Conservation (phyloP, 2,113 vertebrate genomes). For the Pachypanchax playfairii region DNA sequence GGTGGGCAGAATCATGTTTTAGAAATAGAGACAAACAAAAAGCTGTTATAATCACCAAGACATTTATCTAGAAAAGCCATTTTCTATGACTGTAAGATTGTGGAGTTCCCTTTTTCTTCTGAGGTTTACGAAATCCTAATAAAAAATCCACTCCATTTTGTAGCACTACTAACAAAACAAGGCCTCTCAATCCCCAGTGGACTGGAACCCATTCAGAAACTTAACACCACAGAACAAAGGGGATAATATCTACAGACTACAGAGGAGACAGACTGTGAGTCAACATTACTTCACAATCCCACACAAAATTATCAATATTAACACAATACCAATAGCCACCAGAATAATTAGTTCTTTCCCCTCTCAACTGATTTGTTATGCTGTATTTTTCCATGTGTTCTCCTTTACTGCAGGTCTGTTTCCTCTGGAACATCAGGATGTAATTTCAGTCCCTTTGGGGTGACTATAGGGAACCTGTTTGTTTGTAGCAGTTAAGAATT, state of each 20-base stretch:
- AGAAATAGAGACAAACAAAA: neutral
- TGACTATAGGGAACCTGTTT: constrained; percentile 50
- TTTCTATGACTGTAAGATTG: neutral
- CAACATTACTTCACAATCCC: constrained; percentile 26
- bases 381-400: constrained; percentile 7
- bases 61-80: neutral
- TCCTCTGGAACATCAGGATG: constrained; percentile 42
- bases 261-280: constrained; percentile 25
- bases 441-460: constrained; percentile 29
- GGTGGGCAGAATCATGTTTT: neutral
- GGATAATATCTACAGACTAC: constrained; percentile 41
- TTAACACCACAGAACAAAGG: constrained; percentile 51
- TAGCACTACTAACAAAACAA: constrained; percentile 36
- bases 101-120: constrained; percentile 8
- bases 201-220: constrained; percentile 51
- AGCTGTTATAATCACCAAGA: neutral
- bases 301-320: constrained; percentile 40
- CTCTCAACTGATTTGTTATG: neutral
- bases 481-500: constrained; percentile 47
- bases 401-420: constrained; percentile 20
- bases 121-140: constrained; percentile 36
- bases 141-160: constrained; percentile 27
- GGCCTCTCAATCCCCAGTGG: constrained; percentile 47
- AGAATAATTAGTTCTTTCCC: neutral
- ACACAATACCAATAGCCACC: constrained; percentile 6